Base-by-base conservation (phyloP, 2,888 invertebrate species). In the Minunthozetes semirufus region DNA sequence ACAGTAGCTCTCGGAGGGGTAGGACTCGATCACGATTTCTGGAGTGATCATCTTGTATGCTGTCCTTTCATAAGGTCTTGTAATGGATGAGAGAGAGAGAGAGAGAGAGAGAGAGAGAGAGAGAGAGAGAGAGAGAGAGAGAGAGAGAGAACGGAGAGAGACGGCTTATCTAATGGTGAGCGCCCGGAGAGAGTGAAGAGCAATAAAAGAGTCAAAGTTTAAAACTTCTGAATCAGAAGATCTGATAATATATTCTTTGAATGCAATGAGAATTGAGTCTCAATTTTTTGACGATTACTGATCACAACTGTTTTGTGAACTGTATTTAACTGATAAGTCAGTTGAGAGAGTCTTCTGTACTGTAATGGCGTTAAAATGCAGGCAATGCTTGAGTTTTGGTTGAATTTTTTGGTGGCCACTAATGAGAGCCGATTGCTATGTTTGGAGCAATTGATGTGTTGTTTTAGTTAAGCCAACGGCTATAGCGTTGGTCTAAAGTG, bases 1-100 rank as follows among this genome's bases (percentile, higher is more conserved):
- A 70, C 70, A 70, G 70, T 70, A 70, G 70, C 70, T 46, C 70
- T 48, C 6, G 6, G 27, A n/a, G 42, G 25, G 70, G 70, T 42
- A 11, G 70, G 46, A 19, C 48, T 17, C n/a, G 38, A 29, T 19
- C 59, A 59, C 59, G 59, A 59, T 22, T 59, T 17, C 42, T 42
- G 15, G 29, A 11, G 27, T 59, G 9, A 59, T 59, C 59, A 29
- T 29, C 59, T 42, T 42, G 15, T 59, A 29, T 59, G 29, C 29
- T 27, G 19, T 56, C 56, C 50, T 50, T 19, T 5, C 11, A 22
- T 25, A 3, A 8, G 33, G 33, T 50, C 4, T 53, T 15, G 13
- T 48, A 48, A 19, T 53, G 53, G n/a, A 53, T 53, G 53, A 9
- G 53, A 53, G 6, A 53, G n/a, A 19, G n/a, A 53, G 53, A 33